phyloP scores from a whole-genome alignment of 2,797 vertebrate species.

The Diglossa cyanea region DNA sequence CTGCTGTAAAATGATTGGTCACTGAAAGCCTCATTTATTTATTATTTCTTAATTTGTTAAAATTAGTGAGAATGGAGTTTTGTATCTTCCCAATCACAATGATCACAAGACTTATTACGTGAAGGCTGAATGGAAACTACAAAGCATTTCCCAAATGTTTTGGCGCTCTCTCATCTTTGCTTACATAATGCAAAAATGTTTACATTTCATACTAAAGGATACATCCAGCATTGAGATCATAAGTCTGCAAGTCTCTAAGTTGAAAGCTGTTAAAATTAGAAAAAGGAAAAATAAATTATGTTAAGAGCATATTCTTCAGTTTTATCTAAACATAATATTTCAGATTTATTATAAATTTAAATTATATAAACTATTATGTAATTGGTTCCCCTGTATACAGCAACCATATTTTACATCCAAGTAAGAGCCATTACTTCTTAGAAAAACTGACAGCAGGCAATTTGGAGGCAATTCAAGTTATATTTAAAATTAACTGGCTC shows the following conservation, averaged over 20 bases:
- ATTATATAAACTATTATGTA: neutral
- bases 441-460: neutral
- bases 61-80: neutral
- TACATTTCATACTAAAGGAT: slow-evolving; percentile 80
- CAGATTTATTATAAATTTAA: neutral
- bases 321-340: neutral
- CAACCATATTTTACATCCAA: neutral
- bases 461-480: neutral
- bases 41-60: neutral
- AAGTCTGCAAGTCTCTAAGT: slow-evolving; percentile 90
- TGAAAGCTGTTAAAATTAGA: slow-evolving; percentile 84
- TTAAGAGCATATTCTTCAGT: neutral
- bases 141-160: neutral
- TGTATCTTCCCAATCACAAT: neutral
- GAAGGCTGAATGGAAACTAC: neutral
- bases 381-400: neutral
- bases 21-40: rapidly evolving
- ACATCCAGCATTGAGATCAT: slow-evolving; percentile 97
- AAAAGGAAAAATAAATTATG: neutral
- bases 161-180: neutral
- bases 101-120: neutral
- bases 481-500: neutral
- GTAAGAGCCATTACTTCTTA: neutral
- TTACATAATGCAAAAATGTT: neutral
- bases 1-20: neutral